These are phyloP conservation scores for Caenorhabditis remanei DNA, from an alignment of 1,140 invertebrate species.

Conservation along the genomic window DNA sequence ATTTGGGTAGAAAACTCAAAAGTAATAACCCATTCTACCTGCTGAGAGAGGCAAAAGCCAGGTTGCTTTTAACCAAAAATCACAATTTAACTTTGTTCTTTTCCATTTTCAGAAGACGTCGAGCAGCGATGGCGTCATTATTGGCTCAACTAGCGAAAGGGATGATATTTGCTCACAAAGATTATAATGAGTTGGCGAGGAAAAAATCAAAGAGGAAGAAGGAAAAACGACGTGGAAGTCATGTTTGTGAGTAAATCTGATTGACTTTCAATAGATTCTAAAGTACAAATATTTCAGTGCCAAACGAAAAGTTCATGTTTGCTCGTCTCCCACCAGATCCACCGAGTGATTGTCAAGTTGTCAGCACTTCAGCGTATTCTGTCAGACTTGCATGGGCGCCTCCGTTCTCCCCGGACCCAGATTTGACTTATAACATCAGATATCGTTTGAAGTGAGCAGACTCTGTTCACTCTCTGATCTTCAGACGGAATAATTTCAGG, in stretches of 20 bases:
- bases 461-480: neutral
- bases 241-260: slow-evolving; percentile 70
- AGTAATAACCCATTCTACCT: slow-evolving; percentile 77
- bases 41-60: slow-evolving; percentile 76
- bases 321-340: slow-evolving; percentile 75
- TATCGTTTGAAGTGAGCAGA: slow-evolving; percentile 74
- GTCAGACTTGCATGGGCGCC: slow-evolving; percentile 76
- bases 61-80: slow-evolving; percentile 56
- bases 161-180: slow-evolving; percentile 77
- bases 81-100: neutral
- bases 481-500: slow-evolving; percentile 56
- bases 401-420: slow-evolving; percentile 74
- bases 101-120: slow-evolving; percentile 63
- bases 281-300: slow-evolving; percentile 69
- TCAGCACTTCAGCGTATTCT: slow-evolving; percentile 76
- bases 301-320: slow-evolving; percentile 77
- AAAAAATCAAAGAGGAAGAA: slow-evolving; percentile 70
- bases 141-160: slow-evolving; percentile 75
- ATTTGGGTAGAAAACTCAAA: slow-evolving; percentile 75
- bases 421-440: slow-evolving; percentile 76
- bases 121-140: slow-evolving; percentile 74
- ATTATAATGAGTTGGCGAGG: slow-evolving; percentile 72
- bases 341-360: slow-evolving; percentile 75
- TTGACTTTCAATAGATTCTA: slow-evolving; percentile 1
- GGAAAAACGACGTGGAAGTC: slow-evolving; percentile 67